These are phyloP conservation scores for Zaprionus vittiger DNA, from an alignment of 1,140 invertebrate genomes.

Conservation along the genomic window DNA sequence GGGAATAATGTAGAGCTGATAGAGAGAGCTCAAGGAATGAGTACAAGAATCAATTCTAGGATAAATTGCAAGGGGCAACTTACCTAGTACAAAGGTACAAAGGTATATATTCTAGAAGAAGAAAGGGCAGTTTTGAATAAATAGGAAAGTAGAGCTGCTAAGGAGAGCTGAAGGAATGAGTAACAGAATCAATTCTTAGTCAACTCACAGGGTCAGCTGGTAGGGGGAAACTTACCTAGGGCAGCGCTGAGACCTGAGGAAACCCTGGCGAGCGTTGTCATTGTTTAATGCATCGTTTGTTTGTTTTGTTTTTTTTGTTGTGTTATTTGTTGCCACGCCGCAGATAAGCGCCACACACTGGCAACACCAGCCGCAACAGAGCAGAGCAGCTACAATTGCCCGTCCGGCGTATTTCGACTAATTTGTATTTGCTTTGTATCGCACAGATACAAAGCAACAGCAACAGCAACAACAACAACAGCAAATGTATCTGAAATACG, in stretches of 20 bases:
- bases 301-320: slow-evolving; percentile 68
- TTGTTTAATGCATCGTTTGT: slow-evolving; percentile 48
- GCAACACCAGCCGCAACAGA: slow-evolving; percentile 34
- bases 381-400: slow-evolving; percentile 43
- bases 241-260: not conserved
- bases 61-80: not conserved
- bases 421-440: slow-evolving; percentile 65
- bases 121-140: no score
- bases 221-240: not conserved
- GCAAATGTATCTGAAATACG: slow-evolving; percentile 30
- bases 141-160: no score
- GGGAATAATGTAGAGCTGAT: no score
- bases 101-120: no score
- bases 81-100: no score
- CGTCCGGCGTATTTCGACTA: slow-evolving; percentile 56
- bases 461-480: slow-evolving; percentile 18
- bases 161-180: no score
- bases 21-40: no score
- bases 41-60: no score
- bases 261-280: slow-evolving; percentile 16
- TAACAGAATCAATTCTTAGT: not conserved
- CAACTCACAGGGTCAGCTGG: not conserved
- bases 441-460: slow-evolving; percentile 53
- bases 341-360: slow-evolving; percentile 52
- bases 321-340: slow-evolving; percentile 53